Percentiles rank a stretch among this genome's conserved stretches.
phyloP scores from a whole-genome alignment of 1,140 invertebrate genomes.

The Belonocnema kinseyi region DNA sequence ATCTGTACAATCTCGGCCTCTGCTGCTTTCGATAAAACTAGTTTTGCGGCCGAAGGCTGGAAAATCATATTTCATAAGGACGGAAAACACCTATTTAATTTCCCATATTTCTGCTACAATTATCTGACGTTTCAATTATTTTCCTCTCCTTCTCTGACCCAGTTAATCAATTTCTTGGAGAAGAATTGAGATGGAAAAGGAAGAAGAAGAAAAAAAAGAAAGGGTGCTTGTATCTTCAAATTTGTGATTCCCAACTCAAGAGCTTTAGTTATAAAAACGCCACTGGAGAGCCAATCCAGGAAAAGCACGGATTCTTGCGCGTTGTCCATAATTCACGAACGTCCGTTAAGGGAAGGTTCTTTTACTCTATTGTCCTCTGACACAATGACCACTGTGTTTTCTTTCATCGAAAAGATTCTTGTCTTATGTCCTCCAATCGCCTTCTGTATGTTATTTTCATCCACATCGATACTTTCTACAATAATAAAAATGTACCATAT shows the following conservation, averaged over 20 bases:
- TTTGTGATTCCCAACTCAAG: slow-evolving; percentile 9
- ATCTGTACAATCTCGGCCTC: background rate
- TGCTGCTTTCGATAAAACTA: background rate
- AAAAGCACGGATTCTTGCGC: slow-evolving; percentile 16
- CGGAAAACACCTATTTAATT: too few relatives aligned
- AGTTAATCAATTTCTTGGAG: too few relatives aligned
- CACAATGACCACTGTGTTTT: slow-evolving; percentile 22
- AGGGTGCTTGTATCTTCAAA: background rate
- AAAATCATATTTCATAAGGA: background rate
- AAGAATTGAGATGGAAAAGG: too few relatives aligned
- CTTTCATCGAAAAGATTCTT: slow-evolving; percentile 6
- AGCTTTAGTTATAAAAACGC: slow-evolving; percentile 25
- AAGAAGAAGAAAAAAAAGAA: too few relatives aligned
- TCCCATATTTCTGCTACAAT: too few relatives aligned
- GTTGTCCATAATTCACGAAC: slow-evolving; percentile 28
- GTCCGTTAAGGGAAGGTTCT: background rate
- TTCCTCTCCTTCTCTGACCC: too few relatives aligned
- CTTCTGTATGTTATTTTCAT: background rate
- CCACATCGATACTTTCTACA: too few relatives aligned
- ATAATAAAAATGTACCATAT: too few relatives aligned
- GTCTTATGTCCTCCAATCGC: background rate
- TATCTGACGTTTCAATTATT: too few relatives aligned
- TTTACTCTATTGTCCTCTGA: slow-evolving; percentile 9
- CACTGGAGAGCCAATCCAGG: background rate
- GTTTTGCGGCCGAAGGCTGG: background rate